These are phyloP conservation scores for Hylia prasina DNA, from an alignment of 2,113 vertebrate species.

Conservation along the genomic window DNA sequence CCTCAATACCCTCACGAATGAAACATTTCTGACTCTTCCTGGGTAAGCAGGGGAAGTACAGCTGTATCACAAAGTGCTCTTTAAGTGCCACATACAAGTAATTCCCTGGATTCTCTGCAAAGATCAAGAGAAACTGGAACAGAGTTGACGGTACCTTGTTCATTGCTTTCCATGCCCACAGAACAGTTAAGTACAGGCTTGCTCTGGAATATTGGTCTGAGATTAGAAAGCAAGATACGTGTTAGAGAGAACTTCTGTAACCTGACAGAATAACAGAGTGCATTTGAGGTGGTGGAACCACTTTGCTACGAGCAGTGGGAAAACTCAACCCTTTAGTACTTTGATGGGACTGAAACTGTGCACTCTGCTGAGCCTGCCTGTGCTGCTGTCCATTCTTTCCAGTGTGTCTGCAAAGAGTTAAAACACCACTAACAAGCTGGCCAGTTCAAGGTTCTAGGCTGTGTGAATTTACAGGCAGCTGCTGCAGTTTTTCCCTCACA, in stretches of 20 bases:
- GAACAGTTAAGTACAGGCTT: background rate
- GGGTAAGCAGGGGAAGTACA: background rate
- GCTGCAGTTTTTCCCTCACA: background rate
- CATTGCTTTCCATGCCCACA: background rate
- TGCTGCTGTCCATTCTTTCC: background rate
- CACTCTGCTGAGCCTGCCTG: background rate
- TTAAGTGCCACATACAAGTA: slow-evolving; percentile 8
- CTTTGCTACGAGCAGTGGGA: background rate
- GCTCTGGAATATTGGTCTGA: background rate
- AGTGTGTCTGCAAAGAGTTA: background rate
- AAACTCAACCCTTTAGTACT: background rate
- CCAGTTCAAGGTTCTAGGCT: background rate
- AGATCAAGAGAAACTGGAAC: background rate
- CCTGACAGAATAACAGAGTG: background rate
- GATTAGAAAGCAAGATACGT: background rate
- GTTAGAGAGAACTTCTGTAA: background rate
- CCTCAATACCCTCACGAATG: background rate
- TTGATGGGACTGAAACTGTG: background rate
- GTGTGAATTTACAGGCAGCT: background rate
- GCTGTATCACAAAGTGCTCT: slow-evolving; percentile 29
- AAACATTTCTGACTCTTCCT: background rate
- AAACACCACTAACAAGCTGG: background rate
- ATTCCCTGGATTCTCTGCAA: background rate
- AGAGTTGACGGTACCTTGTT: background rate
- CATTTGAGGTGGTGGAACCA: background rate